Evolutionary conservation across 1,140 invertebrate species (phyloP).

Genomic region (Acromyrmex echinatior): DNA sequence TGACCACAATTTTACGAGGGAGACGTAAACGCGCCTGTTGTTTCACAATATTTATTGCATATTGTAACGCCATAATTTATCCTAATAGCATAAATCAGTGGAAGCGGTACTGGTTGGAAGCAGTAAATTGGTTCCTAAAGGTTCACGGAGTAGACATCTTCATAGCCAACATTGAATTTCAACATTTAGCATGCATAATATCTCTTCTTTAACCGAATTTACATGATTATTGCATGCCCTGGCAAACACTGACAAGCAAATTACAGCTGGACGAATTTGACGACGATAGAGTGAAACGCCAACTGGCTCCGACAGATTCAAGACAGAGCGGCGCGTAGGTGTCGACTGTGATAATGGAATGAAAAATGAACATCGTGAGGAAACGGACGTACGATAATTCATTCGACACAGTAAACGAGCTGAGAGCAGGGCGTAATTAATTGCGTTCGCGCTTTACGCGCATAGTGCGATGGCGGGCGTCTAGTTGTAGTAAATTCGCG

Average conservation of each 20-base stretch:
- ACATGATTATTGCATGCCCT: conserved; percentile 28
- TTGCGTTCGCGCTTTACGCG: conserved; percentile 78
- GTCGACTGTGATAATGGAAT: conserved; percentile 58
- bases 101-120: background rate
- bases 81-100: background rate
- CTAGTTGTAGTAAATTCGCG: conserved; percentile 75
- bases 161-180: background rate
- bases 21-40: conserved; percentile 31
- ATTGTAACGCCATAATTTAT: background rate
- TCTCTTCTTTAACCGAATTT: background rate
- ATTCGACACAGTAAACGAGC: conserved; percentile 79
- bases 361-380: conserved; percentile 67
- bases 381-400: conserved; percentile 80
- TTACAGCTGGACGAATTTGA: conserved; percentile 70
- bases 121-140: background rate
- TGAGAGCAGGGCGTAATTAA: conserved; percentile 82
- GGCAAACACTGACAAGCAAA: conserved; percentile 68
- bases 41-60: background rate
- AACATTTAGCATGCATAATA: background rate
- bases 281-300: conserved; percentile 63
- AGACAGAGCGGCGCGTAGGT: conserved; percentile 70
- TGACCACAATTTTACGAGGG: background rate
- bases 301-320: conserved; percentile 61
- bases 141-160: background rate
- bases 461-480: conserved; percentile 55